phyloP scores from a whole-genome alignment of 1,140 invertebrate species.

The Drosophila ambigua region DNA sequence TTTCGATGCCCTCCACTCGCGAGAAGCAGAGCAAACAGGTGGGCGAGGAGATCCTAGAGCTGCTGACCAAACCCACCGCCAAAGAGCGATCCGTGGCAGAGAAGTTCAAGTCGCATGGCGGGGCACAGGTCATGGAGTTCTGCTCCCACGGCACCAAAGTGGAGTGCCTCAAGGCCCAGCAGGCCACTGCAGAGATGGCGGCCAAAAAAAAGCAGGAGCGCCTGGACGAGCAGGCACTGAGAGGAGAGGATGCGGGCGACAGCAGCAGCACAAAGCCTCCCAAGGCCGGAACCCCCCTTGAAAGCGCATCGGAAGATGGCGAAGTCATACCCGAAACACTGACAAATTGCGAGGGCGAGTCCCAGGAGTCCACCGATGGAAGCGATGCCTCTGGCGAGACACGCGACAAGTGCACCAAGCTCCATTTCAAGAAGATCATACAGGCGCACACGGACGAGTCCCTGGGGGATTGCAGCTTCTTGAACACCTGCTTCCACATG shows the following conservation, averaged over 20 bases:
- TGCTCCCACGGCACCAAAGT: slow-evolving; percentile 96
- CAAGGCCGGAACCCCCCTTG: slow-evolving; percentile 14
- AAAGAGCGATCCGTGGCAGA: slow-evolving; percentile 97
- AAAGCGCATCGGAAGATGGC: slow-evolving; percentile 65
- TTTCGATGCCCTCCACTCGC: slow-evolving; percentile 96
- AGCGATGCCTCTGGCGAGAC: slow-evolving; percentile 57
- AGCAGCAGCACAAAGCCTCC: slow-evolving; percentile 34
- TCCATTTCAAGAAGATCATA: slow-evolving; percentile 99
- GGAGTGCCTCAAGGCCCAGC: slow-evolving; percentile 91
- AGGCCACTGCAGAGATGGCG: slow-evolving; percentile 84
- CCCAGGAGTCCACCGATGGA: slow-evolving; percentile 66
- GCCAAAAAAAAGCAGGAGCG: slow-evolving; percentile 75
- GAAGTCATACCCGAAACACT: slow-evolving; percentile 64
- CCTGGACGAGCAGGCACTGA: slow-evolving; percentile 79
- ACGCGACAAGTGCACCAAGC: slow-evolving; percentile 89
- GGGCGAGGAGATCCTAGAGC: slow-evolving; percentile 97
- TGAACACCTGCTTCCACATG: slow-evolving; percentile 99
- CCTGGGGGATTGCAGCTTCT: slow-evolving; percentile 97
- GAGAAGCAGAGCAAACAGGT: slow-evolving; percentile 98
- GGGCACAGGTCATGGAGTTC: slow-evolving; percentile 97
- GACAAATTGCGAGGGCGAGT: slow-evolving; percentile 61
- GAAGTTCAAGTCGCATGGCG: slow-evolving; percentile 97
- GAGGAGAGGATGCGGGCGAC: background rate
- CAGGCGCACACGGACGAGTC: slow-evolving; percentile 98
- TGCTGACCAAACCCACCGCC: slow-evolving; percentile 97